Conservation (phyloP, 2,113 vertebrate species). For the Puffinus mauretanicus region DNA sequence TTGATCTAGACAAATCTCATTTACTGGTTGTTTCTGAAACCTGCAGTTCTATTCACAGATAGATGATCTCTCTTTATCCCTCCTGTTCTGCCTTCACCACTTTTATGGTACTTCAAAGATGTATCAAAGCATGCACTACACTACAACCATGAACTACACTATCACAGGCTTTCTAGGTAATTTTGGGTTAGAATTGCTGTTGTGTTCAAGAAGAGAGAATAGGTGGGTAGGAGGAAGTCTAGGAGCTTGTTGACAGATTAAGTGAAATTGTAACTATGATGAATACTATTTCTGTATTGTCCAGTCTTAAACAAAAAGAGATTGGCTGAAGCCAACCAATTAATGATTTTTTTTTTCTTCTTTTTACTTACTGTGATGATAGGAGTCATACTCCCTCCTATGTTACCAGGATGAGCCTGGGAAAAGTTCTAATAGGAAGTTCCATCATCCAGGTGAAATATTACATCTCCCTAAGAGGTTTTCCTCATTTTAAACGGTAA, state of each 20-base stretch:
- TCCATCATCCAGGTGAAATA: neutral
- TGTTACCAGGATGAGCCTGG: neutral
- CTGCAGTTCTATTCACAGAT: neutral
- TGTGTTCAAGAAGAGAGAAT: neutral
- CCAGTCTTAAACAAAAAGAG: neutral
- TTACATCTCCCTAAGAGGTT: accelerated
- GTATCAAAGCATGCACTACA: neutral
- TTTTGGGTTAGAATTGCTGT: neutral
- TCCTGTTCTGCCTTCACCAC: neutral
- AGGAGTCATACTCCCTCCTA: neutral
- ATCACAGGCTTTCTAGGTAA: neutral
- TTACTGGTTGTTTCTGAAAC: neutral
- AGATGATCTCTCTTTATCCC: neutral
- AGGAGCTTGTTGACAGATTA: neutral
- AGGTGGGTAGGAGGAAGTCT: neutral
- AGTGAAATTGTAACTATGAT: neutral
- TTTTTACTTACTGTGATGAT: neutral
- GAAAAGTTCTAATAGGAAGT: neutral
- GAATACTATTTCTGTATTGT: neutral
- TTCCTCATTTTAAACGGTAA: neutral
- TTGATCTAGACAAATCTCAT: neutral
- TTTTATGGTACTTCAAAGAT: neutral
- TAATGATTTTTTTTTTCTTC: neutral
- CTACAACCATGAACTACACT: neutral
- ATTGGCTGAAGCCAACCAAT: neutral